Evolutionary conservation across 2,797 vertebrate genomes (phyloP).

Genomic region (Paratrypauchen microcephalus): DNA sequence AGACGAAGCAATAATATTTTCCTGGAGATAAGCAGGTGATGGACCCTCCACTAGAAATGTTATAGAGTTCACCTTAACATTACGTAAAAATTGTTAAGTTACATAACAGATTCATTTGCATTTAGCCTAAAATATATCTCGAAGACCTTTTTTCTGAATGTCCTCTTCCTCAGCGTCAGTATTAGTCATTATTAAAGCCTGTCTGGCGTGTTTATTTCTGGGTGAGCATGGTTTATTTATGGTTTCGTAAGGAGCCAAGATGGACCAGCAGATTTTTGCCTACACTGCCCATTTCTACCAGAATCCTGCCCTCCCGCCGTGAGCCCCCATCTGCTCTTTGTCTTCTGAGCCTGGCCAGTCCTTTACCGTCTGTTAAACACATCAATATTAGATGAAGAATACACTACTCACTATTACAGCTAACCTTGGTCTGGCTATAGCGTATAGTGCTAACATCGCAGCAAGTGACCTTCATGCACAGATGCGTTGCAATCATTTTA

Average conservation of each 20-base stretch:
- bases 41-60: no score
- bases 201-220: conserved; percentile 1
- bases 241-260: not conserved
- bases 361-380: conserved; percentile 32
- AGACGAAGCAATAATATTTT: no score
- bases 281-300: not conserved
- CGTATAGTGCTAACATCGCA: conserved; percentile 7
- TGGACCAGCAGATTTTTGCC: not conserved
- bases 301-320: not conserved
- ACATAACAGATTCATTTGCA: no score
- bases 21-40: no score
- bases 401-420: conserved; percentile 26
- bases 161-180: not conserved
- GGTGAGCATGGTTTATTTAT: not conserved
- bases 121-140: not conserved
- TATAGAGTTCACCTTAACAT: no score
- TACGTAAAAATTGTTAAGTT: no score
- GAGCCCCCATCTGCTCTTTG: conserved; percentile 11
- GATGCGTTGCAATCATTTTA: conserved; percentile 52
- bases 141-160: not conserved
- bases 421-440: conserved; percentile 30
- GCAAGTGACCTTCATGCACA: conserved; percentile 53
- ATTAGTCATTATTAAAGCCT: not conserved
- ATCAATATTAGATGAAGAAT: conserved; percentile 51
- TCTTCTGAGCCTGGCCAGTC: conserved; percentile 10